Conservation (phyloP, 2,797 vertebrate genomes). For the Gallirallus australis region DNA sequence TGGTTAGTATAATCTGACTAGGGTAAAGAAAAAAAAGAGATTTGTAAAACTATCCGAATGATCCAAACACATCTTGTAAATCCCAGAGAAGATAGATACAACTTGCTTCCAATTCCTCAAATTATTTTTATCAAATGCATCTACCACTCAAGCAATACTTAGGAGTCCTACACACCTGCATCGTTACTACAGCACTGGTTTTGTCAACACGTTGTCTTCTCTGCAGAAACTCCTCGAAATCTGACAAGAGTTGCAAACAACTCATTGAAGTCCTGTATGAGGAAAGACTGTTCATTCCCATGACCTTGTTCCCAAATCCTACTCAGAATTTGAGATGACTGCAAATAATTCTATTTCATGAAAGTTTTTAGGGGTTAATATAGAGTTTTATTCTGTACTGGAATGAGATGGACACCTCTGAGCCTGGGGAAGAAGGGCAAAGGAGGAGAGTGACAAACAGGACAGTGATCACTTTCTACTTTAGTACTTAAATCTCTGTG, state of each 20-base stretch:
- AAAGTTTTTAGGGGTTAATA: neutral
- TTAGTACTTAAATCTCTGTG: neutral
- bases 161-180: neutral
- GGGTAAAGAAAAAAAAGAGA: neutral
- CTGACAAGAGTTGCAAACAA: accelerated
- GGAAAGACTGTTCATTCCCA: neutral
- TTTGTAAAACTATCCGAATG: neutral
- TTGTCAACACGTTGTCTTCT: neutral
- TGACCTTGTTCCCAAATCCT: neutral
- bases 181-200: neutral
- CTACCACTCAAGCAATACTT: neutral
- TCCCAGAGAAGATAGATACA: neutral
- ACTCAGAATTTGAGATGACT: neutral
- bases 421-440: neutral
- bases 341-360: neutral
- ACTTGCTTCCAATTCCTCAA: neutral
- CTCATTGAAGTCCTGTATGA: neutral
- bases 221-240: neutral
- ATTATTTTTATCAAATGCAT: neutral
- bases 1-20: neutral
- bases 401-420: neutral
- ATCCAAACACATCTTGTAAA: neutral
- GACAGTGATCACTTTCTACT: neutral
- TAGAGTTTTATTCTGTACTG: neutral
- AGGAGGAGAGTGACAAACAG: neutral